Percentiles rank a stretch among this genome's conserved stretches.
phyloP scores from a whole-genome alignment of 2,888 invertebrate species.

The Aromia moschata region DNA sequence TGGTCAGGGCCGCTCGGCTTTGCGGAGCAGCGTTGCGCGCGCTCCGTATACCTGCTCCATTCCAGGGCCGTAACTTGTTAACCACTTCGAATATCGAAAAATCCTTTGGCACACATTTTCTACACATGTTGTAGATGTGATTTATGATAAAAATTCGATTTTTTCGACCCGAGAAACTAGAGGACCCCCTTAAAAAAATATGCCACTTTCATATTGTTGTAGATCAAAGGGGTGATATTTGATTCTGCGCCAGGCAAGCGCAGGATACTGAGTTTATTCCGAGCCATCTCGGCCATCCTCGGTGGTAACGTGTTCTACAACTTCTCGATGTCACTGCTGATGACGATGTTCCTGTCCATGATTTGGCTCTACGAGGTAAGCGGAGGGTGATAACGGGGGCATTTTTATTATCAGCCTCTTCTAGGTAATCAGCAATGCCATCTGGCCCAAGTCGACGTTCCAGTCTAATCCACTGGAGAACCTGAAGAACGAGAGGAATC shows the following conservation, averaged over 20 bases:
- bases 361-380: conserved; percentile 71
- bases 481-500: conserved; percentile 68
- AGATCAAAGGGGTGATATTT: conserved; percentile 73
- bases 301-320: conserved; percentile 68
- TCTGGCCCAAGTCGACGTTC: conserved; percentile 56
- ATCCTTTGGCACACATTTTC: too few species aligned
- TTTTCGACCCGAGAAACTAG: too few species aligned
- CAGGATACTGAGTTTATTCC: conserved; percentile 67
- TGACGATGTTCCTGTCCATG: conserved; percentile 68
- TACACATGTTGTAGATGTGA: too few species aligned
- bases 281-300: conserved; percentile 71
- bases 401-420: conserved; percentile 31
- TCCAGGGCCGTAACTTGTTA: too few species aligned
- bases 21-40: too few species aligned
- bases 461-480: conserved; percentile 68
- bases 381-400: conserved; percentile 6
- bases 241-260: conserved; percentile 77
- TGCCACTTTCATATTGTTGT: conserved; percentile 38
- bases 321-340: conserved; percentile 66
- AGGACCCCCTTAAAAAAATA: too few species aligned
- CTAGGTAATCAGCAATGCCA: conserved; percentile 55
- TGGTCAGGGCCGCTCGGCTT: too few species aligned
- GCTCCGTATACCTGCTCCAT: too few species aligned
- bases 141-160: too few species aligned
- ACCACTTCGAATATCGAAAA: too few species aligned